Base-by-base conservation (phyloP, 1,140 invertebrate genomes). In the Manduca sexta region DNA sequence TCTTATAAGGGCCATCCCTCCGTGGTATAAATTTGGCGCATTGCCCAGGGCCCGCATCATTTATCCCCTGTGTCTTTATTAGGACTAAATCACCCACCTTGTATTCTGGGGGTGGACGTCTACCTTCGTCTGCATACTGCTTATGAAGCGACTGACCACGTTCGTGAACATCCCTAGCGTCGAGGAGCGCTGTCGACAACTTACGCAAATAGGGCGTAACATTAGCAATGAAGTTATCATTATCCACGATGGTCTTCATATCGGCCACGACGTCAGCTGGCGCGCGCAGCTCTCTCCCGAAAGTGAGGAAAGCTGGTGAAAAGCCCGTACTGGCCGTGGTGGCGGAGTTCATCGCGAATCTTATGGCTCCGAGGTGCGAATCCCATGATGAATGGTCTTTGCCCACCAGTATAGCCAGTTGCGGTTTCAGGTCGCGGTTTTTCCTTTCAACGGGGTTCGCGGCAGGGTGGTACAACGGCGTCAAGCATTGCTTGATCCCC, bases 181-280 rank as follows among this genome's bases (percentile, higher is more conserved):
- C 39, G n/a, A 12, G 29, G 15, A 61, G 26, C 6, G 45, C 34
- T 41, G 49, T 26, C 0, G 33, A 39, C 7, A 69, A 12, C 26
- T 54, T 41, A 2, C 40, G 4, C 12, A 79, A 42, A 29, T 66
- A 56, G 17, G 70, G 63, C 6, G 69, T 76, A 16, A 78, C 68
- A 41, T 69, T 50, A 0, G 65, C 56, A 3, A 75, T 35, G 18
- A 70, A 72, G 46, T 75, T 77, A 29, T 81, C 66, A 18, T 47
- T 16, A 38, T 54, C 33, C 3, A 69, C 44, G n/a, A 74, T 61
- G 10, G 47, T 14, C 18, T 58, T 26, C 3, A 72, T 44, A 44
- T 77, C 70, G 49, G 45, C 29, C 5, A 45, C 33, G 10, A 47
- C 47, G 8, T 59, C 60, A 21, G 60, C 26, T 1, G 63, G 58